These are phyloP conservation scores for Zosterops hypoxanthus DNA, from an alignment of 2,113 vertebrate genomes.

Conservation along the genomic window DNA sequence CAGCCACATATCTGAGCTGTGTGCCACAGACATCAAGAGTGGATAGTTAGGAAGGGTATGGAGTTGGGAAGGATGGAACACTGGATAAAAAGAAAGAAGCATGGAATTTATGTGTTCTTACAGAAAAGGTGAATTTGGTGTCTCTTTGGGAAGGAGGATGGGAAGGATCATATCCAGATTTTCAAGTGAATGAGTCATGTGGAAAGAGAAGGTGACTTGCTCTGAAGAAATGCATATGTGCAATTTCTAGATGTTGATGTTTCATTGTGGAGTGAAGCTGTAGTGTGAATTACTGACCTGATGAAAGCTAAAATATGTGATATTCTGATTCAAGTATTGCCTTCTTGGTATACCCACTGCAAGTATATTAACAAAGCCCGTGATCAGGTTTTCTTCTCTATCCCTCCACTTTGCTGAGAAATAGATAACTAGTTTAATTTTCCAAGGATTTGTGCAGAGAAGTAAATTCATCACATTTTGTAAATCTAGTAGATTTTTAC, in stretches of 20 bases:
- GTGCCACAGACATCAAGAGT: background rate
- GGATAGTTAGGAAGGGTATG: rapidly evolving
- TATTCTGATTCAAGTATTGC: background rate
- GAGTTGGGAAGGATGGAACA: background rate
- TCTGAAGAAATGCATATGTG: background rate
- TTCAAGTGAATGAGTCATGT: background rate
- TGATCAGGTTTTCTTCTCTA: rapidly evolving
- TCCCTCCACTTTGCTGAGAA: background rate
- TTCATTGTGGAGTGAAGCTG: background rate
- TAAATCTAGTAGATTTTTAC: background rate
- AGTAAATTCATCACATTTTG: background rate
- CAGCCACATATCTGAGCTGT: background rate
- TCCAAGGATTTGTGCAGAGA: background rate
- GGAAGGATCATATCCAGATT: background rate
- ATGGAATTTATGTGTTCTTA: background rate
- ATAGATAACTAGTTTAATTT: background rate
- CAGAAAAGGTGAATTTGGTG: background rate
- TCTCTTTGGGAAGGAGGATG: background rate
- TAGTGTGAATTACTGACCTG: background rate
- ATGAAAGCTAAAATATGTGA: background rate
- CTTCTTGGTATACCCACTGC: background rate
- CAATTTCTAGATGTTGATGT: background rate
- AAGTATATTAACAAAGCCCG: background rate
- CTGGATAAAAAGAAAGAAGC: background rate
- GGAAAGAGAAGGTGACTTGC: background rate